Conservation (phyloP, 1,140 invertebrate genomes). For the Heliconius himera region DNA sequence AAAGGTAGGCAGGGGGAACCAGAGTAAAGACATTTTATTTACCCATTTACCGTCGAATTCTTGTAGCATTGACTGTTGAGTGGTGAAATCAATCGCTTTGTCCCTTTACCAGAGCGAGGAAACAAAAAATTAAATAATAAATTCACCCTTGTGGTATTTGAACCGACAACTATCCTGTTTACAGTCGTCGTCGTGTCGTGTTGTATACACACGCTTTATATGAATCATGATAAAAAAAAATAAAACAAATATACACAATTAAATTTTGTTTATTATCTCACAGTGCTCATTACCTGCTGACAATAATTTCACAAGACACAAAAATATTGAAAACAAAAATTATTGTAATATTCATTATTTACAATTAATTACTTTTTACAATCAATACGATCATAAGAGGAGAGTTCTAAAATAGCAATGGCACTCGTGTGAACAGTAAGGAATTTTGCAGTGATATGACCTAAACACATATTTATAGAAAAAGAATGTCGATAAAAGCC, state of each 20-base stretch:
- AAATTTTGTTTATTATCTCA: conserved; percentile 67
- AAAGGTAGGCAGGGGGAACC: no score
- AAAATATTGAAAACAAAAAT: conserved; percentile 56
- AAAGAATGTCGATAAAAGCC: conserved; percentile 27
- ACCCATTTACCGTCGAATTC: no score
- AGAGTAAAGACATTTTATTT: no score
- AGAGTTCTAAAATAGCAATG: conserved; percentile 49
- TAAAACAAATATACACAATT: conserved; percentile 49
- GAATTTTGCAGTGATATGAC: conserved; percentile 31
- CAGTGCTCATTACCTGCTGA: conserved; percentile 69
- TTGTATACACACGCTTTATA: no score
- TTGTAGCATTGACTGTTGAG: no score
- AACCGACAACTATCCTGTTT: no score
- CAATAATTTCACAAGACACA: conserved; percentile 70
- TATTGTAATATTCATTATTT: conserved; percentile 23
- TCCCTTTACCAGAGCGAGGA: no score
- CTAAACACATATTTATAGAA: conserved; percentile 22
- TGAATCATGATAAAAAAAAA: conserved; percentile 38
- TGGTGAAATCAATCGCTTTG: no score
- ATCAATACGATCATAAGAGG: conserved; percentile 14
- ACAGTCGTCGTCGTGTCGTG: no score
- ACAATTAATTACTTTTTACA: conserved; percentile 48
- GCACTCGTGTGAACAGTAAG: conserved; percentile 39
- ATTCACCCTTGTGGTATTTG: no score
- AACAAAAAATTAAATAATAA: no score